Evolutionary conservation across 2,888 invertebrate species (phyloP).

Genomic region (Chymomyza fuscimana): DNA sequence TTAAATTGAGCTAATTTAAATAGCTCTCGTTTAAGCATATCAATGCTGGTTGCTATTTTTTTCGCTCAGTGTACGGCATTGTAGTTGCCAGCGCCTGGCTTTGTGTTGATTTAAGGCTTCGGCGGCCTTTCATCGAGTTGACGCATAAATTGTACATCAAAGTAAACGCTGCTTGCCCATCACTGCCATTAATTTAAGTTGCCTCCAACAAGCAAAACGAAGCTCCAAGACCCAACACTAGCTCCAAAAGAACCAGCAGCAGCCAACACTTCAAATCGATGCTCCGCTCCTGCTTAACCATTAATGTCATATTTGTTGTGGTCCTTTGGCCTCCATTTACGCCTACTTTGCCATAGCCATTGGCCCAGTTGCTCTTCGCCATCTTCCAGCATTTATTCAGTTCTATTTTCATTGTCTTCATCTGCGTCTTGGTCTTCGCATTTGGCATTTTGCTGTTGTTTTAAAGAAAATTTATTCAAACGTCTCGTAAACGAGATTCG

Average conservation of each 20-base stretch:
- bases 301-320: constrained; percentile 13
- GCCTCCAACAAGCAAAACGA: neutral
- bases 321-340: constrained; percentile 4
- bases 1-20: too few species aligned
- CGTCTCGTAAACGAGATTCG: constrained; percentile 12
- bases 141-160: constrained; percentile 36
- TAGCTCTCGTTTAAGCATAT: too few species aligned
- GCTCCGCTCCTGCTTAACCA: neutral
- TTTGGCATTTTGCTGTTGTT: constrained; percentile 6
- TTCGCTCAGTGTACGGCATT: neutral
- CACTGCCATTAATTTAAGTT: constrained; percentile 10
- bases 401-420: neutral
- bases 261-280: constrained; percentile 1
- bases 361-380: neutral
- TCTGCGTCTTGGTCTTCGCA: neutral
- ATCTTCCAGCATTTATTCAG: neutral
- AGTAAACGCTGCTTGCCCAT: constrained; percentile 16
- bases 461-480: constrained; percentile 28
- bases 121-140: constrained; percentile 9
- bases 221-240: neutral
- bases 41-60: neutral
- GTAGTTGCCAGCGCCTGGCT: constrained; percentile 7
- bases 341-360: neutral
- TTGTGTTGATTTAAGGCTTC: constrained; percentile 34
- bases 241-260: neutral